Evolutionary conservation across 2,888 invertebrate species (phyloP), one percentile per base, ranked within the genome.

Genomic region (Cancer borealis): DNA sequence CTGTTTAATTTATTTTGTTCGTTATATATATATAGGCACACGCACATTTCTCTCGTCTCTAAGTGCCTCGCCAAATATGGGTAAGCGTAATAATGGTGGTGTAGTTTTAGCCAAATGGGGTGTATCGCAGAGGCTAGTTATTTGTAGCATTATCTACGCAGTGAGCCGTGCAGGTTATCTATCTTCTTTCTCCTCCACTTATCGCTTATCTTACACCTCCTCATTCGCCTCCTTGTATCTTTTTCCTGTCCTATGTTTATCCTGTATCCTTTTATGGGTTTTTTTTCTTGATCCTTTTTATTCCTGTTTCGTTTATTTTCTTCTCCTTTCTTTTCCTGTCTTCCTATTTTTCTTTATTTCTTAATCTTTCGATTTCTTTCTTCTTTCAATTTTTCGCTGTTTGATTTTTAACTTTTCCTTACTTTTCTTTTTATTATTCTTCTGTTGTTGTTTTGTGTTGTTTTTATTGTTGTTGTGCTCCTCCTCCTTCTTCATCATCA

Each of bases 141-240:
- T 66, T 66, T n/a, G n/a, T 66, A n/a, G n/a, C 66, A 66, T 66
- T 66, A 66, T 66, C 66, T n/a, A n/a, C n/a, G 66, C 66, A 66
- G 66, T 66, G n/a, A 66, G 66, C n/a, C 66, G 66, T 66, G 66
- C n/a, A 66, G 66, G 39, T 39, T 39, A 39, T n/a, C n/a, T n/a
- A 66, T 66, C 66, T 66, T 66, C 66, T n/a, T 66, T n/a, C 66
- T 66, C 66, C 66, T 14, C n/a, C 66, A 66, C 66, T 66, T 66
- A 66, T 66, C 66, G n/a, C n/a, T 66, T n/a, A n/a, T 66, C 66
- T 6, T 66, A 66, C 66, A 66, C 66, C 66, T 66, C 21, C 66
- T 66, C 21, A 66, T 66, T 66, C 66, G 2, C 21, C 6, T 66
- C 21, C 4, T 66, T n/a, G 2, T 54, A 17, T 54, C 17, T 54